These are phyloP conservation scores for Syrrhaptes paradoxus DNA, from an alignment of 2,113 vertebrate genomes.

Conservation along the genomic window DNA sequence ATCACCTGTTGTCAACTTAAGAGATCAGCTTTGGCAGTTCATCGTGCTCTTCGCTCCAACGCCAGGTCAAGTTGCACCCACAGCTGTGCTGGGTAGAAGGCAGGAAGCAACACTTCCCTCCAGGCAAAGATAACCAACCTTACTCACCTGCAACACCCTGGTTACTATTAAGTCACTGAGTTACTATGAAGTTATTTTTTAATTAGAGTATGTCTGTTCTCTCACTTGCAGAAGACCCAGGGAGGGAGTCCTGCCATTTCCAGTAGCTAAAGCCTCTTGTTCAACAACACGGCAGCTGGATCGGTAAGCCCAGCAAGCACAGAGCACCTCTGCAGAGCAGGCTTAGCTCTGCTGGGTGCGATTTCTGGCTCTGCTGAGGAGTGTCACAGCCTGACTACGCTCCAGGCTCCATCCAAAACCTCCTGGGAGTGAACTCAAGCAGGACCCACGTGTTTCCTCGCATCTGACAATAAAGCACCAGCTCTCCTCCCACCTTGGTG, in stretches of 20 bases:
- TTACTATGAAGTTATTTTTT: neutral
- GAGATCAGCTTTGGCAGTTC: neutral
- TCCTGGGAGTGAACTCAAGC: neutral
- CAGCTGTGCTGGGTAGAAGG: neutral
- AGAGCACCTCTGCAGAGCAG: too few relatives aligned
- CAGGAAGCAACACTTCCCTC: neutral
- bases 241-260: neutral
- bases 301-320: neutral
- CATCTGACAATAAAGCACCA: neutral
- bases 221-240: neutral
- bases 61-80: neutral
- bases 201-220: neutral
- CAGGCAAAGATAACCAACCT: neutral
- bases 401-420: neutral
- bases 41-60: neutral
- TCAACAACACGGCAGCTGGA: neutral
- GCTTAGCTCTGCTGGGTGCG: neutral
- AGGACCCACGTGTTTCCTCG: accelerated
- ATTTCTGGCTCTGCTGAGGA: neutral
- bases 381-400: neutral
- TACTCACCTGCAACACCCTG: neutral
- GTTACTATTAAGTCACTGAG: neutral
- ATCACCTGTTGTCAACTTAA: neutral
- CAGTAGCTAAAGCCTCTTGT: neutral
- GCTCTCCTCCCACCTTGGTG: neutral